A percentile compares a stretch with the other conserved stretches of the same genome.
phyloP scores from a whole-genome alignment of 2,888 invertebrate genomes.

The Dexiosoma caninum region DNA sequence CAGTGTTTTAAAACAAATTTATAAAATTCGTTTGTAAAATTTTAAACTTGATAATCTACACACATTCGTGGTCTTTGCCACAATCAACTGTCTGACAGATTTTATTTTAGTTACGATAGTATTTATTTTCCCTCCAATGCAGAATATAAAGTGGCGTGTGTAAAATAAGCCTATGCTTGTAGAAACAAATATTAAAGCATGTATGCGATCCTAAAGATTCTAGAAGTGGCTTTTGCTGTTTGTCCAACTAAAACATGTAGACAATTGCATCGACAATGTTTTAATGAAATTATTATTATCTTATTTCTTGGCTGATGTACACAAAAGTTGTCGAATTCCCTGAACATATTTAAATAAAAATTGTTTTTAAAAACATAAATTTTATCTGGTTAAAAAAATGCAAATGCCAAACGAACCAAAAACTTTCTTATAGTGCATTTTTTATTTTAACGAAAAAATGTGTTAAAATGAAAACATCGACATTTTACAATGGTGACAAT shows the following conservation, averaged over 20 bases:
- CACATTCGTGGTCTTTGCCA: background rate
- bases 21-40: conserved; percentile 14
- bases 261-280: conserved; percentile 66
- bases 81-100: conserved; percentile 14
- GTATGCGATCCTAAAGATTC: no score
- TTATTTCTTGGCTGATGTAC: no score
- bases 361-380: conserved; percentile 17
- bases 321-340: background rate
- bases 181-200: no score
- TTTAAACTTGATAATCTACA: background rate
- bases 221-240: background rate
- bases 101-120: background rate
- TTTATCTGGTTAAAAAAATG: no score
- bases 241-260: background rate
- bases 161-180: no score
- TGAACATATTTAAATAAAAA: conserved; percentile 18
- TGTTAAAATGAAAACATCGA: background rate
- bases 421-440: conserved; percentile 14
- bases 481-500: conserved; percentile 3
- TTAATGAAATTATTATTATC: background rate
- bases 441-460: conserved; percentile 31
- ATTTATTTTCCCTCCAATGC: background rate
- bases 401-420: background rate
- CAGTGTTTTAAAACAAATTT: background rate
- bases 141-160: background rate